Conservation (phyloP, 1,140 invertebrate species). For the Lordiphosa mommai region DNA sequence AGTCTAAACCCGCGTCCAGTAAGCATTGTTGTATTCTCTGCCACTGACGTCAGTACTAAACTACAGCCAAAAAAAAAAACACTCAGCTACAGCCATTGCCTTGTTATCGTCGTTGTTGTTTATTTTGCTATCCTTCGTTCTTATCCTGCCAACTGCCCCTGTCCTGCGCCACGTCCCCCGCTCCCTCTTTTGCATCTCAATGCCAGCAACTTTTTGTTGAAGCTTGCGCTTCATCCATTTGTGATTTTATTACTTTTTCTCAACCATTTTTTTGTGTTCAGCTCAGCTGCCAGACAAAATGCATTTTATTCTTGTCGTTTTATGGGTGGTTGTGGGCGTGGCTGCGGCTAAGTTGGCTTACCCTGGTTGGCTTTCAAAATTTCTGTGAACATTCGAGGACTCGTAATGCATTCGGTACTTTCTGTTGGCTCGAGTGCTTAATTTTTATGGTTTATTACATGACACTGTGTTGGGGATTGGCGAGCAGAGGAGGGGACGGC, state of each 20-base stretch:
- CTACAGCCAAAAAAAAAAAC: conserved; percentile 41
- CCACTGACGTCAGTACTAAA: conserved; percentile 41
- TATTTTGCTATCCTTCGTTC: conserved; percentile 24
- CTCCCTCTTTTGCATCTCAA: conserved; percentile 5
- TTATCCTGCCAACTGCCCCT: background rate
- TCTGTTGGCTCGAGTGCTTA: conserved; percentile 46
- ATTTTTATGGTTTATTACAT: conserved; percentile 68
- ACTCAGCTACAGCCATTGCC: conserved; percentile 46
- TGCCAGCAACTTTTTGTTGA: conserved; percentile 45
- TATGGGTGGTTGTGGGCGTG: conserved; percentile 33
- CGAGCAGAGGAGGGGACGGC: background rate
- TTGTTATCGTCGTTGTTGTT: conserved; percentile 45
- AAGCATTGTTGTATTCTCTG: conserved; percentile 28
- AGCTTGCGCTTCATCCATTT: conserved; percentile 63
- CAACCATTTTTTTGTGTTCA: conserved; percentile 30
- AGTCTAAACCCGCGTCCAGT: conserved; percentile 20
- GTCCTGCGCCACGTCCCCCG: background rate
- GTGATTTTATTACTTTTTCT: conserved; percentile 68
- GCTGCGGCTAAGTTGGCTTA: conserved; percentile 22
- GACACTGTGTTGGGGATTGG: conserved; percentile 25
- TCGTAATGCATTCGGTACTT: conserved; percentile 53
- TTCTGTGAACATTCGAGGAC: conserved; percentile 31
- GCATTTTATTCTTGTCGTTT: conserved; percentile 60
- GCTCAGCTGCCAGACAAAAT: conserved; percentile 37
- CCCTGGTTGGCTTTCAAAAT: conserved; percentile 35